Percentiles rank a stretch among this genome's conserved stretches.
phyloP scores from a whole-genome alignment of 2,888 invertebrate genomes.

The Coelogynopora nodosa region DNA sequence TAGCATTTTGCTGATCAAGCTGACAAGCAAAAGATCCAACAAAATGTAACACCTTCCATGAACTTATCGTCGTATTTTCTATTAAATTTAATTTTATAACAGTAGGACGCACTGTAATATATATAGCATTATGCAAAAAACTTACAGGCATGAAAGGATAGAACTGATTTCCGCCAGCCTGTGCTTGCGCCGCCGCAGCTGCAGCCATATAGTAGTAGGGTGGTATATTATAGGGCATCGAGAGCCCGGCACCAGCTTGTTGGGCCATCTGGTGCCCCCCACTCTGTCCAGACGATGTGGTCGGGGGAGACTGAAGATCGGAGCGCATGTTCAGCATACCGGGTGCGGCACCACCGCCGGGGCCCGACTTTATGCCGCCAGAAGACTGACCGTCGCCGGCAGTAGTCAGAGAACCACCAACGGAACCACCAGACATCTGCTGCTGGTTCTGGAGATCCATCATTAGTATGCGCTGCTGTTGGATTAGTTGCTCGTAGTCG shows the following conservation, averaged over 20 bases:
- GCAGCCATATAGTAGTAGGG: neutral
- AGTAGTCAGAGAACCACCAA: neutral
- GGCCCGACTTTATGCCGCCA: no score
- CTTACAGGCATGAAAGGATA: slow-evolving; percentile 12
- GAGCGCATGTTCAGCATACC: neutral
- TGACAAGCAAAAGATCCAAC: no score
- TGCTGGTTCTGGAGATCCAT: neutral
- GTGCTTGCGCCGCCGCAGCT: neutral
- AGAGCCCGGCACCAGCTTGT: neutral
- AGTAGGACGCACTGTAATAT: no score
- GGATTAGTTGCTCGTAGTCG: neutral
- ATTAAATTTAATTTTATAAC: no score
- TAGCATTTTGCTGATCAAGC: no score
- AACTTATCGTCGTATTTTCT: no score
- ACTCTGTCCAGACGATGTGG: neutral
- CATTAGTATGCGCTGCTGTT: neutral
- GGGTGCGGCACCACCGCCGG: neutral
- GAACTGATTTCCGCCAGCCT: neutral
- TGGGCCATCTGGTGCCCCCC: neutral
- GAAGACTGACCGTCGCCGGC: neutral
- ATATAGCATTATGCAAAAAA: no score
- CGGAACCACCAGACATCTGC: neutral
- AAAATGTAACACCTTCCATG: no score
- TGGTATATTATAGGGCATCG: neutral
- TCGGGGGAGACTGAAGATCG: neutral